Evolutionary conservation across 2,888 invertebrate genomes (phyloP).

Genomic region (Thecocarcelia acutangulata): DNA sequence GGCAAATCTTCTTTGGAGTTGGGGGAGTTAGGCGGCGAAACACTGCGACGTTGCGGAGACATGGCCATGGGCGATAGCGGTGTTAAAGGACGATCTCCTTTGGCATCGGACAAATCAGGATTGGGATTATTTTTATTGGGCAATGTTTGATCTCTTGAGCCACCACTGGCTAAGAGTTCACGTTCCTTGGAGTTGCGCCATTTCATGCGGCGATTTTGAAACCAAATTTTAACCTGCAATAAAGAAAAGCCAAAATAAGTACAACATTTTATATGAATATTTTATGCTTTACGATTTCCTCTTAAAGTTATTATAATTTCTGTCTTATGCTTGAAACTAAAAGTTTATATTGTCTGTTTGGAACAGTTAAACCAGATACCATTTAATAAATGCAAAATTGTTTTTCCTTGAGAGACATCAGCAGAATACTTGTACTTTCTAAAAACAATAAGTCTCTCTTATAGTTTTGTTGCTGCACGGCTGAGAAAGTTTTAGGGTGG

Average conservation of each 20-base stretch:
- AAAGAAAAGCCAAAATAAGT: background rate
- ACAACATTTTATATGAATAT: background rate
- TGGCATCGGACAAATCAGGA: constrained; percentile 95
- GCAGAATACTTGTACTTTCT: constrained; percentile 51
- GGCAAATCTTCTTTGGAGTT: constrained; percentile 64
- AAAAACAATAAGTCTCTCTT: background rate
- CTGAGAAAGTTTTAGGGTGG: background rate
- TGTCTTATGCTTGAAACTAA: background rate
- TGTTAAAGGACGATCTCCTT: constrained; percentile 88
- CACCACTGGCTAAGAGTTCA: constrained; percentile 95
- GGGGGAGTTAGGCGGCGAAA: constrained; percentile 71
- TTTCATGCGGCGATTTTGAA: constrained; percentile 98
- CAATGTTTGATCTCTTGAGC: constrained; percentile 95
- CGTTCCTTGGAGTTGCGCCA: constrained; percentile 99
- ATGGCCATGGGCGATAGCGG: constrained; percentile 78
- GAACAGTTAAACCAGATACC: constrained; percentile 48
- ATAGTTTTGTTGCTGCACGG: background rate
- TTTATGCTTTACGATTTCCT: no score
- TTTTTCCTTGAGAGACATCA: constrained; percentile 13
- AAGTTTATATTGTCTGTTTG: constrained; percentile 29
- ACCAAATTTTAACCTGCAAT: constrained; percentile 87
- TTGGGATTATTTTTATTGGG: constrained; percentile 98
- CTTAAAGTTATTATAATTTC: background rate
- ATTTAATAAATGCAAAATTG: constrained; percentile 45
- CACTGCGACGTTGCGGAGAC: constrained; percentile 73